These are phyloP conservation scores for Frankliniella fusca DNA, from an alignment of 2,888 invertebrate species.

Conservation along the genomic window DNA sequence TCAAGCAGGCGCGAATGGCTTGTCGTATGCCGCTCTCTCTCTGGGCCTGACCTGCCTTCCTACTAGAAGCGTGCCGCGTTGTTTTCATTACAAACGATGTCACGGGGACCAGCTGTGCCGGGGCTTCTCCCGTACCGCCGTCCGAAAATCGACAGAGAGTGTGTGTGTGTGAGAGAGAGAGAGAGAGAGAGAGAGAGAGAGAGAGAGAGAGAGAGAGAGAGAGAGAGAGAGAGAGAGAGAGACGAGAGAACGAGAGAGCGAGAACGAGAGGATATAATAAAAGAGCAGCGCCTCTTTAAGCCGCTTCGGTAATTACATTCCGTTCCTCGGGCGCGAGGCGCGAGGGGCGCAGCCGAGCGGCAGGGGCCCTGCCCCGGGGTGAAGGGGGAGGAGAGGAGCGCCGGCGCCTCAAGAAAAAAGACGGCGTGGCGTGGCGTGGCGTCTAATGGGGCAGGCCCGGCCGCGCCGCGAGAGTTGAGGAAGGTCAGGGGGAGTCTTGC, in stretches of 20 bases:
- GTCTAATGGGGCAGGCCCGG: slow-evolving; percentile 2
- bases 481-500: background rate
- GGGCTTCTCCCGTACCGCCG: background rate
- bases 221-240: background rate
- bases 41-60: background rate
- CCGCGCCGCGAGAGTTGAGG: background rate
- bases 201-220: background rate
- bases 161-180: background rate
- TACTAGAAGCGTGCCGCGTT: background rate
- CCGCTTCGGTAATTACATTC: slow-evolving; percentile 18
- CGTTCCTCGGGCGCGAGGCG: background rate
- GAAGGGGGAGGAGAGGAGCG: background rate
- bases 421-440: background rate
- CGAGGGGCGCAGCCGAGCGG: background rate
- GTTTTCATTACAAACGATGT: slow-evolving; percentile 26
- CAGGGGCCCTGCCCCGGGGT: background rate
- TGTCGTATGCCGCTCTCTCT: background rate
- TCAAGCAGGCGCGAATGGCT: background rate
- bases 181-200: background rate
- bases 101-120: background rate
- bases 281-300: slow-evolving; percentile 15
- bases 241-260: background rate
- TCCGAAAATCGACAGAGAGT: background rate
- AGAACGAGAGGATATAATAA: background rate
- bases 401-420: background rate